Base-by-base conservation (phyloP, 2,888 invertebrate species). In the Drosophila fungiperda region DNA sequence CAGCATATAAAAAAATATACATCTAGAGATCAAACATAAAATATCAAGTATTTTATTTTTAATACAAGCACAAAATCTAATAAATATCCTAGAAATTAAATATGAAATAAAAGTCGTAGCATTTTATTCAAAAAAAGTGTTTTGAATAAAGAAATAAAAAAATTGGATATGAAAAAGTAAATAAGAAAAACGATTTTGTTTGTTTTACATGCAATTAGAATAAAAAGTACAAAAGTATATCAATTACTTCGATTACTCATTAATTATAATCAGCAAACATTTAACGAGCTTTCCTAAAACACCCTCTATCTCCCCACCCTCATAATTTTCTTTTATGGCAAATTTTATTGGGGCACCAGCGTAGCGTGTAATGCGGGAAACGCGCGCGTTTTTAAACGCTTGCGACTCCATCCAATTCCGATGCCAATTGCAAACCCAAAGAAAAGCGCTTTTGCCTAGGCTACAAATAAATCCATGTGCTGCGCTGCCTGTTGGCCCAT, bases 401-500 rank as follows among this genome's bases (percentile, higher is more conserved):
- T 15, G n/a, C n/a, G 29, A 29, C 50, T 50, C 50, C 29, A 50
- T n/a, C 29, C 4, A 23, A 23, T 23, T 45, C 45, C 23, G 23
- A 45, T 45, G 23, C 4, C 15, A 8, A 45, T 45, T 45, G 45
- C 23, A 15, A 23, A 45, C 45, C 45, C 26, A 45, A 23, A 23
- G 45, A 45, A 60, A 61, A 45, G 23, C 50, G 40, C 50, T 57
- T 64, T 71, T 45, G 45, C 50, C 71, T 70, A 62, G 71, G 60
- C 50, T 29, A 52, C 45, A 45, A 69, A 40, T 35, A 53, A 45
- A 73, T 73, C 85, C 69, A 80, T 87, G 87, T 76, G 88, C 85
- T 89, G 88, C 73, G 68, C 65, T 76, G 89, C 89, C 87, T 87
- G 87, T 74, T 83, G 79, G 86, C 87, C 87, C 87, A 90, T 86